Evolutionary conservation across 2,797 vertebrate species (phyloP), one percentile per base, ranked within the genome.

Genomic region (Mormyrus hasselquistii): DNA sequence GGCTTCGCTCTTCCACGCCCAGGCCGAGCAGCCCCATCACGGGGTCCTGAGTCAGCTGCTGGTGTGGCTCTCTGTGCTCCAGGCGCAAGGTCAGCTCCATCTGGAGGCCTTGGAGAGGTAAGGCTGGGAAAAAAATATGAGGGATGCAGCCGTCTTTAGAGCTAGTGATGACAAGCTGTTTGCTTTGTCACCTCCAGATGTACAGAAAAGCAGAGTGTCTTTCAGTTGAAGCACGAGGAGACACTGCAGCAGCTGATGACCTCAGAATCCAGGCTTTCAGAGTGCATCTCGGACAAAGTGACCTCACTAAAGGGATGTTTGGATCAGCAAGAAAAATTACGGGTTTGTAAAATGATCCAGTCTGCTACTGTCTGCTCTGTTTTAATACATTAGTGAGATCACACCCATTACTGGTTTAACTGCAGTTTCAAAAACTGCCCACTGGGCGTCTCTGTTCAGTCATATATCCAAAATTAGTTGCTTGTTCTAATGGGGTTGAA

Each of bases 291-390:
- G 82, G 93, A 92, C 0, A 94, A 94, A 90, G 95, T 97, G 19
- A 65, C 89, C 22, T 97, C 96, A 89, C 96, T 97, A 2, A 93
- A 94, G 84, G 97, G 97, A 92, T 96, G 96, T 90, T 92, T 93
- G 25, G 94, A 95, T 6, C 94, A 94, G 89, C 93, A 96, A 69
- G 93, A 95, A 59, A 94, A 95, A 86, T 95, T 97, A 85, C 95
- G 94, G 93, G 98, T 98, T 91, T 79, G 89, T 87, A 57, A 49
- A 38, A 76, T 29, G 50, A 4, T 89, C 50, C 9, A 19, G 19
- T 22, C 16, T 47, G 3, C 57, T 12, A 16, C 7, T 57, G 22
- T 12, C 50, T 53, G 52, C 29, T 57, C 6, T 38, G 49, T 55
- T 87, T n/a, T n/a, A 41, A 41, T 34, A 14, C 10, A 25, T 57